phyloP scores from a whole-genome alignment of 2,113 vertebrate species.

The Ictidomys tridecemlineatus region DNA sequence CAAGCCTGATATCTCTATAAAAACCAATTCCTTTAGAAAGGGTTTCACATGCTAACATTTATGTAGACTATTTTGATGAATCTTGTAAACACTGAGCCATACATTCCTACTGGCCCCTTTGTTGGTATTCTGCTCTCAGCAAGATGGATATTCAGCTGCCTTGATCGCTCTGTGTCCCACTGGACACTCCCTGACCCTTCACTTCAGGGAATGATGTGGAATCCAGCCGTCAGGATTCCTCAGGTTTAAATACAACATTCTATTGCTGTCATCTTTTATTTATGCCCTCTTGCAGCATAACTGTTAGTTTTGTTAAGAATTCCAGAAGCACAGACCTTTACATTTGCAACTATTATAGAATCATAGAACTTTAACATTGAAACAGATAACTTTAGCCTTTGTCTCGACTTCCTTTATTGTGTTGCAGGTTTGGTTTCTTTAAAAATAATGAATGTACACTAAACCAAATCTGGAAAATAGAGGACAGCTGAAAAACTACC shows the following conservation, averaged over 20 bases:
- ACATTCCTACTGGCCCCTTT: not conserved
- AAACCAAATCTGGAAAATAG: not conserved
- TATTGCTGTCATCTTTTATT: not conserved
- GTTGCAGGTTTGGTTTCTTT: not conserved
- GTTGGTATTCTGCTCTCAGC: not conserved
- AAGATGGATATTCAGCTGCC: not conserved
- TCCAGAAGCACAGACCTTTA: not conserved
- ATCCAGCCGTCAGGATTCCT: not conserved
- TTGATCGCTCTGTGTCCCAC: accelerated
- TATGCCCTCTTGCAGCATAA: not conserved
- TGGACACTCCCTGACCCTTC: not conserved
- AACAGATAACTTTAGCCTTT: not conserved
- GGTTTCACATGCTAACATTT: not conserved
- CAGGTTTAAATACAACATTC: not conserved
- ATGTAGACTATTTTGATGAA: not conserved
- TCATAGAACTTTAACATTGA: not conserved
- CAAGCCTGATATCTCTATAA: not conserved
- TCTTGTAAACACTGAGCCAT: not conserved
- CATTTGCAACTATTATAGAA: not conserved
- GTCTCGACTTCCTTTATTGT: not conserved
- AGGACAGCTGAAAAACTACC: slow-evolving; percentile 11
- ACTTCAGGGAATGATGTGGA: not conserved
- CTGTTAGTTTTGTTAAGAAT: not conserved
- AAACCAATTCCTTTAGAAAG: not conserved
- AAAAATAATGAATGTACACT: not conserved